phyloP scores from a whole-genome alignment of 2,113 vertebrate genomes.

The Circaetus gallicus region DNA sequence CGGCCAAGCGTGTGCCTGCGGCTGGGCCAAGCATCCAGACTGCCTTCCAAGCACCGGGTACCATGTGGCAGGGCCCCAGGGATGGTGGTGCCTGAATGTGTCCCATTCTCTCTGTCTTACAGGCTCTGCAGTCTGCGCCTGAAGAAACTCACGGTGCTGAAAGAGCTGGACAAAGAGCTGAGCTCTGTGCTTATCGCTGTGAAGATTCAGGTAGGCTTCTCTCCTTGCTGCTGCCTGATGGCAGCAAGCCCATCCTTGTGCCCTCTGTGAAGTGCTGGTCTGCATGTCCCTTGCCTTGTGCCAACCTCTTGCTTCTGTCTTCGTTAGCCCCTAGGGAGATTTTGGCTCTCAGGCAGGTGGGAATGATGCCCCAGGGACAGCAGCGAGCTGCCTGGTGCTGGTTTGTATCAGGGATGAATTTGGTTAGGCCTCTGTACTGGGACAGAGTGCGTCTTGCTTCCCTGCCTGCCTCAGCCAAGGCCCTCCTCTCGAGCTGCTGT shows the following conservation, averaged over 20 bases:
- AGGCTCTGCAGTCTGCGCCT: slow-evolving; percentile 94
- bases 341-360: neutral
- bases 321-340: neutral
- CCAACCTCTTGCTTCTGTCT: neutral
- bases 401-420: neutral
- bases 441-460: neutral
- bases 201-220: slow-evolving; percentile 89
- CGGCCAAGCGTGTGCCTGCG: neutral
- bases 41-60: neutral
- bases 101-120: slow-evolving; percentile 69
- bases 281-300: neutral
- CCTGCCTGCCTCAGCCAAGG: neutral
- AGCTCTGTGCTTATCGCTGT: slow-evolving; percentile 95
- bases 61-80: slow-evolving; percentile 60
- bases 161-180: slow-evolving; percentile 93
- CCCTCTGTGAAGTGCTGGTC: neutral
- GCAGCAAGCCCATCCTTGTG: neutral
- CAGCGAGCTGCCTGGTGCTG: neutral
- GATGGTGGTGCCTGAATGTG: slow-evolving; percentile 72
- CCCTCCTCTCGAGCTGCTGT: neutral
- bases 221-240: neutral
- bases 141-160: slow-evolving; percentile 93
- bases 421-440: neutral
- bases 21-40: neutral
- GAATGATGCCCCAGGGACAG: neutral